Evolutionary conservation across 2,797 vertebrate genomes (phyloP).

Genomic region (Gorsachius magnificus): DNA sequence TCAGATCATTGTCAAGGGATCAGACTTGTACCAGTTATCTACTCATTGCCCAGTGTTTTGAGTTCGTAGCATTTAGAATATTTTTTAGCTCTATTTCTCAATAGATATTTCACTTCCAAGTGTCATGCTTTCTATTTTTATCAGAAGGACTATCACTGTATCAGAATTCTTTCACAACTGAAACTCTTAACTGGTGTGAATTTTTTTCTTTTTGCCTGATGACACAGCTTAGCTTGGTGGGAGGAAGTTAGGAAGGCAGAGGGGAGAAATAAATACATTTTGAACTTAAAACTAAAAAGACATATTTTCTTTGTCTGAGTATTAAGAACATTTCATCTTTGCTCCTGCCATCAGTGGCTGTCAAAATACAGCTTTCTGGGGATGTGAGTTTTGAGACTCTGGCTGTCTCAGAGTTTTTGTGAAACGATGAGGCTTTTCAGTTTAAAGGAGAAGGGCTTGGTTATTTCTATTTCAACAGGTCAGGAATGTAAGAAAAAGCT

Average conservation of each 20-base stretch:
- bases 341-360: slow-evolving; percentile 18
- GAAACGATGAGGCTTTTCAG: neutral
- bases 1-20: neutral
- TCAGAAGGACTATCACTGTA: slow-evolving; percentile 25
- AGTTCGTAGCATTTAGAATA: neutral
- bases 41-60: neutral
- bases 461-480: slow-evolving; percentile 1
- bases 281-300: slow-evolving; percentile 51
- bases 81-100: slow-evolving; percentile 18
- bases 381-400: slow-evolving; percentile 33
- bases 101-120: slow-evolving; percentile 41
- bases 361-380: slow-evolving; percentile 40
- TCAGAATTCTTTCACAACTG: slow-evolving; percentile 50
- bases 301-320: slow-evolving; percentile 36
- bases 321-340: slow-evolving; percentile 23
- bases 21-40: neutral
- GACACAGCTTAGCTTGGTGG: neutral
- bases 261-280: slow-evolving; percentile 33
- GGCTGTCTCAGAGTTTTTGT: slow-evolving; percentile 14
- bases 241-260: slow-evolving; percentile 31
- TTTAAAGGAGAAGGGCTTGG: neutral
- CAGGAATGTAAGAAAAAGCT: neutral
- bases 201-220: slow-evolving; percentile 50
- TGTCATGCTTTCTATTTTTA: slow-evolving; percentile 54
- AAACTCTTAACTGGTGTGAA: slow-evolving; percentile 35